Base-by-base conservation (phyloP, 2,797 vertebrate species). In the Pantherophis alleghaniensis region DNA sequence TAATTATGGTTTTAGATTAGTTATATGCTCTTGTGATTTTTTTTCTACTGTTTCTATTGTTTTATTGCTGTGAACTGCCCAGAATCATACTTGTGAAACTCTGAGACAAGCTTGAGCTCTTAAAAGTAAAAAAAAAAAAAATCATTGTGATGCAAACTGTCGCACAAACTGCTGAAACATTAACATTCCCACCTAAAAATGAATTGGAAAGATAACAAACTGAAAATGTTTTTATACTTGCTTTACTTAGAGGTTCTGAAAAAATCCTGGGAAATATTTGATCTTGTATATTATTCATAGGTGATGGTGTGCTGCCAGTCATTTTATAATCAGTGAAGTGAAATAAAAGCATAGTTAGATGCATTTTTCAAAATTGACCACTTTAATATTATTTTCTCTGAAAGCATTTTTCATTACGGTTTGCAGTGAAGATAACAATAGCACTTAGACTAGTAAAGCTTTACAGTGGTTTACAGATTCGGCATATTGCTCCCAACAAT, bases 131-230 rank as follows among this genome's bases (percentile, higher is more conserved):
- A 94, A 95, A 93, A 9, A 51, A 51, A 93, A 89, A 37, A 37
- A 93, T 92, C 86, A 93, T 13, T 93, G 9, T 83, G 95, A 87
- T 96, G 95, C 89, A 95, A 91, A 95, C 89, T 87, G 37, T 88
- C 87, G 95, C 92, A 95, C 92, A 93, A 93, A 93, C 63, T 95
- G 86, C 79, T 96, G 87, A 22, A 92, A 79, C 66, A 91, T 66
- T 94, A 79, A 16, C 92, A 91, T 20, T 94, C 47, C 59, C 90
- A 94, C 93, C 1, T 14, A 91, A 83, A 92, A 87, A 87, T 53
- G 94, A 53, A 60, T 92, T 93, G 2, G 51, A 59, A 91, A 86
- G 28, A 6, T 93, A 47, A 0, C 42, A 90, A 92, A 42, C 47
- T 96, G 93, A 94, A 95, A 93, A 91, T 92, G 0, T 95, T 7